These are phyloP conservation scores for Sycophila texana DNA, from an alignment of 2,888 invertebrate genomes.

Conservation along the genomic window DNA sequence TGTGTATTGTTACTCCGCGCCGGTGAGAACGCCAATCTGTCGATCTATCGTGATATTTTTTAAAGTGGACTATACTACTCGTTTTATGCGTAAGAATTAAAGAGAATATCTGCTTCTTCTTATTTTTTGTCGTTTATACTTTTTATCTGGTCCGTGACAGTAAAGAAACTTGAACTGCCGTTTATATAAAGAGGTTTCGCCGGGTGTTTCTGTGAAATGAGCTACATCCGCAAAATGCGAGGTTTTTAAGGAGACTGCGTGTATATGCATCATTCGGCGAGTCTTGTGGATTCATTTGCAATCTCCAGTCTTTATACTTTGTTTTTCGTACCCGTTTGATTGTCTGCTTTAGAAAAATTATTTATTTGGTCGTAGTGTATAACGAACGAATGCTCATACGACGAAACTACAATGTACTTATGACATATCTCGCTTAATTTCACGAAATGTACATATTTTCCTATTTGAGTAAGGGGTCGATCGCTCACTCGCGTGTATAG, in stretches of 20 bases:
- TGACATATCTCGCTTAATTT: not conserved
- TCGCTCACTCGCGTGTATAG: too few species aligned
- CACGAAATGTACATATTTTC: constrained; percentile 40
- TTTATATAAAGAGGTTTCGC: not conserved
- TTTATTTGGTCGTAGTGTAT: constrained; percentile 23
- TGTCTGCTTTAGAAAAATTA: constrained; percentile 25
- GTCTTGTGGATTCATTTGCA: not conserved
- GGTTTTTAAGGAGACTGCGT: constrained; percentile 26
- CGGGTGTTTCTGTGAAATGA: too few species aligned
- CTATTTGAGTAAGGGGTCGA: constrained; percentile 53
- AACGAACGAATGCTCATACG: too few species aligned
- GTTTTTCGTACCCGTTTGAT: not conserved
- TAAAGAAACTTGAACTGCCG: too few species aligned
- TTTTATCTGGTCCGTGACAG: too few species aligned
- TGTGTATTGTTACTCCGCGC: too few species aligned
- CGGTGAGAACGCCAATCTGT: too few species aligned
- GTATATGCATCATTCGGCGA: constrained; percentile 15
- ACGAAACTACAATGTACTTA: not conserved
- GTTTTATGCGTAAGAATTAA: too few species aligned
- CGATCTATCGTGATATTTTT: too few species aligned
- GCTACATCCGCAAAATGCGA: not conserved
- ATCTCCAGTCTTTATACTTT: not conserved
- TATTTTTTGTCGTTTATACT: too few species aligned
- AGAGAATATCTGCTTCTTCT: too few species aligned
- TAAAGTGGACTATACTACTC: too few species aligned